Base-by-base conservation (phyloP, 2,888 invertebrate species). In the Petrolisthes manimaculis region DNA sequence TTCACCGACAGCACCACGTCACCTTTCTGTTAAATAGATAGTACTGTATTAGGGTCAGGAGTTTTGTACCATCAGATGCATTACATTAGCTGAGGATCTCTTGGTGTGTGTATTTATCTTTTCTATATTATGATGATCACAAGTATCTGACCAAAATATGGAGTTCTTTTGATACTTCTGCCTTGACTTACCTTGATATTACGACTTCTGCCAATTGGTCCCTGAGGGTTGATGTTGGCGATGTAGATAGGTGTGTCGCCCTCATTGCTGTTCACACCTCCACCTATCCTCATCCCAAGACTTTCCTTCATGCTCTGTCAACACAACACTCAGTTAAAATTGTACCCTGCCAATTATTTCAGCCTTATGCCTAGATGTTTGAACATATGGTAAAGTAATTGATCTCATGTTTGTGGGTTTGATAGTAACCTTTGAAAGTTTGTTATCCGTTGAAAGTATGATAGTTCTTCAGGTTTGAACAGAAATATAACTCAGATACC, bases 171-270 rank as follows among this genome's bases (percentile, higher is more conserved):
- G 37, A 37, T 37, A 37, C 37, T 37, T 37, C 37, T 37, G 37
- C 0, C 61, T 79, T 87, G 5, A 56, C 91, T 91, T 91, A 93
- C 93, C 93, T 93, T 93, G 37, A 94, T 92, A 86, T 93, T 93
- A 77, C 92, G 92, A 21, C 92, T 92, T 89, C 92, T 92, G 24
- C 93, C 93, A 12, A 93, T 92, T 91, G 93, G 93, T 24, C 94
- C 94, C 24, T 93, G 92, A 18, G 92, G 92, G 90, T 93, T 93
- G 83, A 94, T 93, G 91, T 94, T 94, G 53, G 94, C 93, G 84
- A 94, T 93, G 92, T 94, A 94, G 75, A 94, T 93, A 51, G 94
- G 94, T 12, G 93, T 93, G 91, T 94, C 93, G 8, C 94, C 93
- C 88, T 93, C 92, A 78, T 93, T 93, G 91, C 93, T 93, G 71